Base-by-base conservation (phyloP, 2,113 vertebrate genomes). In the Misgurnus mizolepis region DNA sequence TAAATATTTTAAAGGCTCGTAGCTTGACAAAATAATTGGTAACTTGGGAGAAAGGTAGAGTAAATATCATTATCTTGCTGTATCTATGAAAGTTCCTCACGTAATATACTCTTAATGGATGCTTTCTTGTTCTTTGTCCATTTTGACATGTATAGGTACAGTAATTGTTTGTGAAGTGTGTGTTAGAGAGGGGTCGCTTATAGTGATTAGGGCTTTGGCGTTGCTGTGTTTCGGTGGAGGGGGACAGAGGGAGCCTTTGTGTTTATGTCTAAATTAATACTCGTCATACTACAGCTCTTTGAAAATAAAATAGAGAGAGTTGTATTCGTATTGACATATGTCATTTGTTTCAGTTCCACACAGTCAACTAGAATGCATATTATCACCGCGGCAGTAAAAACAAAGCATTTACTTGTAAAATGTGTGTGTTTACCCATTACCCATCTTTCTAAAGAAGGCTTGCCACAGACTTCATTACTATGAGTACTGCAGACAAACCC, bases 211-310 rank as follows among this genome's bases (percentile, higher is more conserved):
- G 49, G 22, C 61, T 73, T 56, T 65, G 60, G 58, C 56, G 27
- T 55, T 14, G 45, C 27, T 80, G 55, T 62, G 39, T 45, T 40
- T 75, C 53, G 6, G 40, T 80, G 17, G 1, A 66, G 39, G 49
- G 58, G 56, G 22, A 58, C 61, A 11, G 7, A 73, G 18, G 17
- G 68, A 69, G 71, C 76, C 47, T 66, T 41, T 70, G 67, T 80
- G 66, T 45, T 76, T 61, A 43, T 47, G 61, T 76, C 74, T 43
- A 15, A 76, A 66, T 66, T 76, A 40, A 76, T 76, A 66, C 61
- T 10, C 74, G 66, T 76, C 74, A 65, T 79, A 62, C 77, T 49
- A 34, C 68, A 53, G 12, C 60, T 67, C 61, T 80, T 83, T n/a
- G 14, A 6, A n/a, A 12, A 7, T 7, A 1, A n/a, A 17, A 66